phyloP scores from a whole-genome alignment of 2,113 vertebrate species.

The Sinosuthora webbiana region DNA sequence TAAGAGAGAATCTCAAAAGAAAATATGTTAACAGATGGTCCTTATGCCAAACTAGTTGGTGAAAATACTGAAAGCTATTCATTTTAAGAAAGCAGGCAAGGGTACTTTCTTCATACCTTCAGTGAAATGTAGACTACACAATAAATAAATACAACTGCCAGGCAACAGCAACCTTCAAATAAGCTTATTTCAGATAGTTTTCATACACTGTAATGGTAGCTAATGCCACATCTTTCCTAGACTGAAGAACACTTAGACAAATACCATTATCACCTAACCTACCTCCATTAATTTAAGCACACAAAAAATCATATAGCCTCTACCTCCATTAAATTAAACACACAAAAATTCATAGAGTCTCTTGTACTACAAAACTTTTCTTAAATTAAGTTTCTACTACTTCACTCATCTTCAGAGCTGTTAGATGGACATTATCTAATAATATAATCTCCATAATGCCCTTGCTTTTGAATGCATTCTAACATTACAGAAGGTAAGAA shows the following conservation, averaged over 20 bases:
- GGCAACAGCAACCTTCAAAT: not conserved
- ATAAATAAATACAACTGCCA: not conserved
- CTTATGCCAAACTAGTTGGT: not conserved
- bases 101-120: not conserved
- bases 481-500: not conserved
- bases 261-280: not conserved
- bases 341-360: not conserved
- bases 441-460: not conserved
- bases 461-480: not conserved
- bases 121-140: not conserved
- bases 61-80: not conserved
- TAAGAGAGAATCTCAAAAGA: not conserved
- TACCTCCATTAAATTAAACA: not conserved
- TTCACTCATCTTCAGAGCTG: not conserved
- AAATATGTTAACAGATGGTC: not conserved
- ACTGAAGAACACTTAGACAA: not conserved
- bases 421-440: not conserved
- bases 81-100: not conserved
- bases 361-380: not conserved
- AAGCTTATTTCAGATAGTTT: not conserved
- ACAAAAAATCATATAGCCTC: not conserved
- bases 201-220: not conserved
- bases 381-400: not conserved
- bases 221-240: not conserved
- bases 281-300: not conserved